Conservation (phyloP, 2,113 vertebrate species). For the Pachypanchax playfairii region DNA sequence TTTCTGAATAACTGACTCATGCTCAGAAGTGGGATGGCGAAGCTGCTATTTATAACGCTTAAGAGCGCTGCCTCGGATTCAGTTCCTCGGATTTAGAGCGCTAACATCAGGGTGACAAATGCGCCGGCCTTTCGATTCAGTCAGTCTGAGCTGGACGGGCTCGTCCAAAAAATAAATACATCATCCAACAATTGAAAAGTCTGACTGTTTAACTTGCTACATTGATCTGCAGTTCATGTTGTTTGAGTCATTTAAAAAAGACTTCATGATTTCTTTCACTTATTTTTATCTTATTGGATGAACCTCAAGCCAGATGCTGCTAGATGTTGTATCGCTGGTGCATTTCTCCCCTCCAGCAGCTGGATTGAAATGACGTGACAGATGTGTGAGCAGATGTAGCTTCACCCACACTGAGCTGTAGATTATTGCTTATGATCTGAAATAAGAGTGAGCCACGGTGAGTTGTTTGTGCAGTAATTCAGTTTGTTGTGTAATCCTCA, state of each 20-base stretch:
- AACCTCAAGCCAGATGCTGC: not conserved
- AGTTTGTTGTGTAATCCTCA: constrained; percentile 69
- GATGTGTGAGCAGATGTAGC: constrained; percentile 50
- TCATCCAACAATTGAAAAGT: too few species aligned
- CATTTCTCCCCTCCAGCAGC: not conserved
- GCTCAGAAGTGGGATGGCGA: not conserved
- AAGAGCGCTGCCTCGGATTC: not conserved
- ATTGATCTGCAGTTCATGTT: too few species aligned
- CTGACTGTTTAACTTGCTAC: too few species aligned
- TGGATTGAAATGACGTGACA: constrained; percentile 32
- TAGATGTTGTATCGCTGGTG: not conserved
- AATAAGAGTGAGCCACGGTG: constrained; percentile 8
- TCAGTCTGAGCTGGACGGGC: not conserved
- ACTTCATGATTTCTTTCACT: not conserved
- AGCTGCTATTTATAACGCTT: not conserved
- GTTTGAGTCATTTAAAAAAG: too few species aligned
- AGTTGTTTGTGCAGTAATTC: constrained; percentile 27
- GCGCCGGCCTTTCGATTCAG: not conserved
- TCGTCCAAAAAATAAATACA: too few species aligned
- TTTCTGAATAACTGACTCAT: not conserved
- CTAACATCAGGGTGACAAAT: not conserved
- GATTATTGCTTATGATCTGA: constrained; percentile 24
- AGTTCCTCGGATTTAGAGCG: not conserved
- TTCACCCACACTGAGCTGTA: constrained; percentile 30
- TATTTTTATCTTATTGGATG: constrained; percentile 1